A percentile compares a stretch with the other conserved stretches of the same genome.
Conservation (phyloP, 2,888 invertebrate genomes). For the Baccha elongata region DNA sequence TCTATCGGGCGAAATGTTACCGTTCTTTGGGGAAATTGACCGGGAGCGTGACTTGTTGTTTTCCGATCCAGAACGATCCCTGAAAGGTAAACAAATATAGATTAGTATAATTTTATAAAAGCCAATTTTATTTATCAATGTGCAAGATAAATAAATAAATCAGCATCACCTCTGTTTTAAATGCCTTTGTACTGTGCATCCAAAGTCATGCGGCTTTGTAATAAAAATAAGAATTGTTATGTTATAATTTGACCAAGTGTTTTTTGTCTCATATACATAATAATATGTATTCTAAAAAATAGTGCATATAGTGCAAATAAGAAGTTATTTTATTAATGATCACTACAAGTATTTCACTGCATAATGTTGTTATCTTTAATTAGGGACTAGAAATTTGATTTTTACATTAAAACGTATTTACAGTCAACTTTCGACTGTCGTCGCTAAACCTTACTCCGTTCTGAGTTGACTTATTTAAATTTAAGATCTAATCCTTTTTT, state of each 20-base stretch:
- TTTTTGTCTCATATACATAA: too few relatives aligned
- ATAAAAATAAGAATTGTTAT: slow-evolving; percentile 24
- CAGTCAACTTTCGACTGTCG: too few relatives aligned
- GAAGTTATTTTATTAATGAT: too few relatives aligned
- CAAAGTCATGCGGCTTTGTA: slow-evolving; percentile 33
- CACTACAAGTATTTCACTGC: too few relatives aligned
- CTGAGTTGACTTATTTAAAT: too few relatives aligned
- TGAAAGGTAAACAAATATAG: slow-evolving; percentile 76
- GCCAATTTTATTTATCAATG: neutral
- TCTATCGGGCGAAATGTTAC: slow-evolving; percentile 83
- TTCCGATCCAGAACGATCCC: slow-evolving; percentile 87
- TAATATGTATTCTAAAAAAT: too few relatives aligned
- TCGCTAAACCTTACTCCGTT: too few relatives aligned
- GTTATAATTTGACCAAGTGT: slow-evolving; percentile 6
- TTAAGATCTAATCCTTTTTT: too few relatives aligned
- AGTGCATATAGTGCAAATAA: too few relatives aligned
- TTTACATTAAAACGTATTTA: too few relatives aligned
- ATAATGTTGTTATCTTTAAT: too few relatives aligned
- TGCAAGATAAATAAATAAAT: neutral
- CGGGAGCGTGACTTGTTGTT: slow-evolving; percentile 86
- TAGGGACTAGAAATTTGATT: too few relatives aligned
- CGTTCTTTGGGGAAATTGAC: slow-evolving; percentile 83
- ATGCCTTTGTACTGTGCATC: slow-evolving; percentile 29
- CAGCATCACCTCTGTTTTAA: slow-evolving; percentile 35
- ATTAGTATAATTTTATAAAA: neutral